These are phyloP conservation scores for Strix uralensis DNA, from an alignment of 2,113 vertebrate genomes.

Conservation along the genomic window DNA sequence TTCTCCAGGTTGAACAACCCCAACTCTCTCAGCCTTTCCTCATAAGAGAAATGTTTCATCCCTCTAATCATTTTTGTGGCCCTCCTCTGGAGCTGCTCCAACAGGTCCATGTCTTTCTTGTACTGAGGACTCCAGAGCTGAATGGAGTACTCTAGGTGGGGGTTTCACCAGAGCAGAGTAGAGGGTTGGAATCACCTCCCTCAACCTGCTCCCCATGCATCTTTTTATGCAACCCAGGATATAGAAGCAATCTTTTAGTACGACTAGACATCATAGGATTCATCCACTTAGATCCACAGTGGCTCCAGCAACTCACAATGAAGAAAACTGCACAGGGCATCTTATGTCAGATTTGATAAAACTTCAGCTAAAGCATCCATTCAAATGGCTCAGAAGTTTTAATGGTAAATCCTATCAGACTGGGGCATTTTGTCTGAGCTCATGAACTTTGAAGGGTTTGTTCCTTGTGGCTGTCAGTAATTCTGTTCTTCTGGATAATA, in stretches of 20 bases:
- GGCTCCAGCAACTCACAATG: not conserved
- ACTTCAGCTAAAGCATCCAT: not conserved
- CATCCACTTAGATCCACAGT: not conserved
- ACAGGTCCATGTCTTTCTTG: not conserved
- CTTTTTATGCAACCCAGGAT: not conserved
- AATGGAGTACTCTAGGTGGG: fast-evolving
- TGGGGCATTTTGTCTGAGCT: not conserved
- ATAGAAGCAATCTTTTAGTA: not conserved
- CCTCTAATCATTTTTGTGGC: not conserved
- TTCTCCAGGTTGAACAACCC: not conserved
- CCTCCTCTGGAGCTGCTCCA: not conserved
- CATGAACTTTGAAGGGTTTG: not conserved
- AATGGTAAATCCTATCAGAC: not conserved
- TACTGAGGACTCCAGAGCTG: not conserved
- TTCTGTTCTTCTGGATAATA: not conserved
- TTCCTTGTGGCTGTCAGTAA: not conserved
- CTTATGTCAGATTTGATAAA: not conserved
- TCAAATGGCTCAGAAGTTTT: not conserved
- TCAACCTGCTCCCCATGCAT: fast-evolving
- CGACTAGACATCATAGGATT: not conserved
- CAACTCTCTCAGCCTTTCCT: not conserved
- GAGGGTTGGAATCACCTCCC: not conserved
- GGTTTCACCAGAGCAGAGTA: not conserved
- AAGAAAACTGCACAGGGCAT: not conserved
- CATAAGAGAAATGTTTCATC: fast-evolving